Conservation (phyloP, 2,797 vertebrate genomes). For the Gymnothorax javanicus region DNA sequence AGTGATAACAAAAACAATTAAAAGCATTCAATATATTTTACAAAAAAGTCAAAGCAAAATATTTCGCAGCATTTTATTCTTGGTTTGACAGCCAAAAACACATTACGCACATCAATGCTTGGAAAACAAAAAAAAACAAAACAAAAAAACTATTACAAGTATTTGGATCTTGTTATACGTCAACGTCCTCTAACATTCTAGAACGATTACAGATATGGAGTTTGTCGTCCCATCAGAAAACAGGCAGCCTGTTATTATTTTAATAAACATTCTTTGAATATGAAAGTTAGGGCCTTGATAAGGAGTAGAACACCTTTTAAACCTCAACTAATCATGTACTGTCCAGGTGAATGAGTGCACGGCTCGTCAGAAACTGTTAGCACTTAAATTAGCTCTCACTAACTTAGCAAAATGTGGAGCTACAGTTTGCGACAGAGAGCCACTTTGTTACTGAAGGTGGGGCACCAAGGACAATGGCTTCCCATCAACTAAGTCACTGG, state of each 20-base stretch:
- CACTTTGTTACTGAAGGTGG: not conserved
- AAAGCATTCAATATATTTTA: not conserved
- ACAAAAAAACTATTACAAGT: slow-evolving; percentile 49
- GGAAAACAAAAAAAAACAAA: slow-evolving; percentile 16
- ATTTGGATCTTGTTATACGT: slow-evolving; percentile 29
- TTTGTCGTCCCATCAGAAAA: slow-evolving; percentile 15
- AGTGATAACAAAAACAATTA: not conserved
- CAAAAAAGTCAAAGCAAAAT: slow-evolving; percentile 2
- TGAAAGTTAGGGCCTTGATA: slow-evolving; percentile 18
- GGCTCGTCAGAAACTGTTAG: not conserved
- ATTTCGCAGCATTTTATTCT: slow-evolving; percentile 19
- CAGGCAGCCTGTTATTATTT: slow-evolving; percentile 23
- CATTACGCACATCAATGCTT: slow-evolving; percentile 49
- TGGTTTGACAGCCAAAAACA: slow-evolving; percentile 52
- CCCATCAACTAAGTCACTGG: not conserved
- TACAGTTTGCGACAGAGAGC: not conserved
- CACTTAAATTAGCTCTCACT: not conserved
- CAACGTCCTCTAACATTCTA: slow-evolving; percentile 44
- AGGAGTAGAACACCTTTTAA: slow-evolving; percentile 31
- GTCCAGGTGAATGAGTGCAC: slow-evolving; percentile 15
- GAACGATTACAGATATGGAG: slow-evolving; percentile 10
- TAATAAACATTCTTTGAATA: slow-evolving; percentile 28
- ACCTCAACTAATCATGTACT: slow-evolving; percentile 25
- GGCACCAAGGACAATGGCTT: not conserved
- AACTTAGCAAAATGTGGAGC: slow-evolving; percentile 1